Evolutionary conservation across 2,113 vertebrate species (phyloP).

Genomic region (Myrmecobius fasciatus): DNA sequence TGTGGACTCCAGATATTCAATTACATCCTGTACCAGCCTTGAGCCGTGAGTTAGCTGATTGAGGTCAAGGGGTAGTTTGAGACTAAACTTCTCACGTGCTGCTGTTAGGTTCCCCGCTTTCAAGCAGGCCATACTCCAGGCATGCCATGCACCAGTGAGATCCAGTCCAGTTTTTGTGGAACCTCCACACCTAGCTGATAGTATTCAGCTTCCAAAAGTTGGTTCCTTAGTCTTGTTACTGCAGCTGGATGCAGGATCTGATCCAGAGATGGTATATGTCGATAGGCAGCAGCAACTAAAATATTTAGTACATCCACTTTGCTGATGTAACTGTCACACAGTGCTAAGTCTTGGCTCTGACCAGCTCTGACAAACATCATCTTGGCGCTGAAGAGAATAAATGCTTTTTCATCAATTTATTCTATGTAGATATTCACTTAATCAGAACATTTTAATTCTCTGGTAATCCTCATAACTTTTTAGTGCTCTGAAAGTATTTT

Average conservation of each 20-base stretch:
- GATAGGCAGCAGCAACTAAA: conserved; percentile 94
- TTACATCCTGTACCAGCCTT: conserved; percentile 91
- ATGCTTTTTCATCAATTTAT: neutral
- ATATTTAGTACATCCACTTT: conserved; percentile 97
- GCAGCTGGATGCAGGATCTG: conserved; percentile 94
- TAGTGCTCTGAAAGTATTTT: neutral
- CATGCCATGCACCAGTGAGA: conserved; percentile 94
- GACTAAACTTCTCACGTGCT: conserved; percentile 93
- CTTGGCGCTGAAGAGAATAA: conserved; percentile 98
- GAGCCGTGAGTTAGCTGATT: conserved; percentile 92
- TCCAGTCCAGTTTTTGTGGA: conserved; percentile 97
- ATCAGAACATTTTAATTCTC: neutral
- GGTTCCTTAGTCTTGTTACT: conserved; percentile 93
- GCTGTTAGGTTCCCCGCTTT: conserved; percentile 91
- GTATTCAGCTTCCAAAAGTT: conserved; percentile 94
- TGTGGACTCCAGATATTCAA: conserved; percentile 93
- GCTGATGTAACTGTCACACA: conserved; percentile 99
- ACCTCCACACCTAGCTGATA: conserved; percentile 98
- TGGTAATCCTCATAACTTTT: neutral
- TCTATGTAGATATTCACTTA: neutral
- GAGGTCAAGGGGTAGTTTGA: conserved; percentile 93
- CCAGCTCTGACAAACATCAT: conserved; percentile 98
- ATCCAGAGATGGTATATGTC: conserved; percentile 93
- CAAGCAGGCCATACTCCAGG: conserved; percentile 96
- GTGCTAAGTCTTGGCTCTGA: conserved; percentile 92